Evolutionary conservation across 2,113 vertebrate species (phyloP), one percentile per base, ranked within the genome.

Genomic region (Morone saxatilis): DNA sequence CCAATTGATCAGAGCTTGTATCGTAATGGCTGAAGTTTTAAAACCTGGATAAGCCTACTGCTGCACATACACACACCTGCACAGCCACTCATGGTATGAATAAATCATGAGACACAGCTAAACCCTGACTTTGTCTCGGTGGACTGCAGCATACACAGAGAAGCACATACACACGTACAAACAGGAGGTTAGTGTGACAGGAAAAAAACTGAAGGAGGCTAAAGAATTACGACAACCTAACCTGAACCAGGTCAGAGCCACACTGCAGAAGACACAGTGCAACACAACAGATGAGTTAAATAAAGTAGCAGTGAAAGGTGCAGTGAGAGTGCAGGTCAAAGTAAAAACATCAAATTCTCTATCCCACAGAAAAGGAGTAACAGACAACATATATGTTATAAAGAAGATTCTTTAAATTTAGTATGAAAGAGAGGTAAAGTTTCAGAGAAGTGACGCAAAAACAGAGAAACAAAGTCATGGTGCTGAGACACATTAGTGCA

Each of bases 51-150:
- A 65, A 68, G 57, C 17, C 36, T 45, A 7, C 47, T 51, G 13
- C 53, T 50, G 12, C 17, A 60, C 67, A 53, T 53, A 60, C 63
- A 78, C 72, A 80, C 71, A 83, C 70, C 57, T 76, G 41, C 71
- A 86, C 43, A 85, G 40, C 20, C 69, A 81, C 54, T 81, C 56
- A 54, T 51, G 45, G 40, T 36, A 87, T 91, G 74, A 90, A 91
- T 90, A 86, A 89, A 88, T 89, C 67, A 91, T 81, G 81, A 87
- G 70, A 84, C 61, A 63, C 75, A 75, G 78, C 59, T 72, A 73
- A 81, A 79, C 59, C 66, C 67, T 41, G 76, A 20, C 45, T 40
- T 71, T 80, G 74, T 69, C 78, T 80, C 81, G 51, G 66, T 54
- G 40, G 78, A 85, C 78, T 62, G 78, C 56, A 76, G 59, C 36